A percentile compares a stretch with the other conserved stretches of the same genome.
These are phyloP conservation scores for Micronycteris hirsuta DNA, from an alignment of 2,113 vertebrate species.

Conservation along the genomic window DNA sequence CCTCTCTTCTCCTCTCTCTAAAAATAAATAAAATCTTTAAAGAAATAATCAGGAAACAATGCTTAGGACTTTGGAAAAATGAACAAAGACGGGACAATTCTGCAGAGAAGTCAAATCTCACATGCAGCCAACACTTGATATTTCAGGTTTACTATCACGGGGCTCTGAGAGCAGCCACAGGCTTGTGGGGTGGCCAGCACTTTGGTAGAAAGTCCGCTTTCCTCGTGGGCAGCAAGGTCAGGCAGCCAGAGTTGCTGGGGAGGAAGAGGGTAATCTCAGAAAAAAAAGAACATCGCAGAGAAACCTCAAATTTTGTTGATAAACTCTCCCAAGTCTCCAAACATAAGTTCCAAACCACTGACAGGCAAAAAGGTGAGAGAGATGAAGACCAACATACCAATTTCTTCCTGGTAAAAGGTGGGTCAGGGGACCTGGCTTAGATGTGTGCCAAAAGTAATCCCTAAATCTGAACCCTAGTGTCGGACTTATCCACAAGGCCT, in stretches of 20 bases:
- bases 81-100: not conserved
- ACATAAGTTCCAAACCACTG: not conserved
- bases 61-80: not conserved
- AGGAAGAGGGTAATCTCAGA: not conserved
- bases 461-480: not conserved
- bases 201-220: not conserved
- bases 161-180: too few relatives aligned
- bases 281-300: not conserved
- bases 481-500: not conserved
- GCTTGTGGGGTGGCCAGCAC: not conserved
- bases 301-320: not conserved
- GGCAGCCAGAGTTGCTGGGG: not conserved
- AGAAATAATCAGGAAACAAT: too few relatives aligned
- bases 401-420: not conserved
- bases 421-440: too few relatives aligned
- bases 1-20: too few relatives aligned
- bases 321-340: not conserved
- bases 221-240: not conserved
- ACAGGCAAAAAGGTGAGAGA: not conserved
- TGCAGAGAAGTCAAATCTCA: not conserved
- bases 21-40: too few relatives aligned
- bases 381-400: not conserved
- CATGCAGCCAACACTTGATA: not conserved
- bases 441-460: not conserved
- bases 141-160: not conserved